These are phyloP conservation scores for Sturnus vulgaris DNA, from an alignment of 2,113 vertebrate species.

Conservation along the genomic window DNA sequence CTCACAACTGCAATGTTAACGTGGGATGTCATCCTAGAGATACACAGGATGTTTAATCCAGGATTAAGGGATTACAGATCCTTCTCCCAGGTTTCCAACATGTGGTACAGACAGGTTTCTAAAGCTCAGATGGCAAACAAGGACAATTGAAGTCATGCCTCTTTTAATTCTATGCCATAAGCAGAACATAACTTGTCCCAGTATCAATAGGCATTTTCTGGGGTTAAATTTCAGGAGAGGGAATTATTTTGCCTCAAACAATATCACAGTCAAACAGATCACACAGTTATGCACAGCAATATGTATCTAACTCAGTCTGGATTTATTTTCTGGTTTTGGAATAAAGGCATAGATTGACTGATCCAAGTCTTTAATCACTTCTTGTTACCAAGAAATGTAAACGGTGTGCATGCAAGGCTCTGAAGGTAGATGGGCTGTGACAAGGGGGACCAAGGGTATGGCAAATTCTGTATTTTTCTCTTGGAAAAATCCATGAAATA, in stretches of 20 bases:
- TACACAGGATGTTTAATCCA: background rate
- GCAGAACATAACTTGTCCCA: background rate
- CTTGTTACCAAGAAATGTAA: background rate
- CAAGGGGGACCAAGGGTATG: background rate
- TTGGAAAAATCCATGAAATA: background rate
- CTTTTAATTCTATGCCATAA: background rate
- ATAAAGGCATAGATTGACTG: background rate
- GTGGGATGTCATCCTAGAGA: background rate
- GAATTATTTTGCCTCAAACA: background rate
- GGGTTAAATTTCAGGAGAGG: background rate
- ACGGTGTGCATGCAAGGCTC: background rate
- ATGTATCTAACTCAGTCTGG: background rate
- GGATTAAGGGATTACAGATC: conserved; percentile 24
- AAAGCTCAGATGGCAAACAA: background rate
- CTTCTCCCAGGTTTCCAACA: background rate
- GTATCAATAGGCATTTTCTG: background rate
- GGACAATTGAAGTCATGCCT: background rate
- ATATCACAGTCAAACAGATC: background rate
- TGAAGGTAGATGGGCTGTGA: background rate
- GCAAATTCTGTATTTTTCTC: background rate
- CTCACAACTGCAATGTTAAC: background rate
- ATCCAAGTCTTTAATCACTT: background rate
- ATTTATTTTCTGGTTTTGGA: background rate
- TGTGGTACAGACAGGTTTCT: background rate
- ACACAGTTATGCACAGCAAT: background rate